Evolutionary conservation across 2,113 vertebrate species (phyloP), one percentile per base, ranked within the genome.

Genomic region (Aptenodytes forsteri): DNA sequence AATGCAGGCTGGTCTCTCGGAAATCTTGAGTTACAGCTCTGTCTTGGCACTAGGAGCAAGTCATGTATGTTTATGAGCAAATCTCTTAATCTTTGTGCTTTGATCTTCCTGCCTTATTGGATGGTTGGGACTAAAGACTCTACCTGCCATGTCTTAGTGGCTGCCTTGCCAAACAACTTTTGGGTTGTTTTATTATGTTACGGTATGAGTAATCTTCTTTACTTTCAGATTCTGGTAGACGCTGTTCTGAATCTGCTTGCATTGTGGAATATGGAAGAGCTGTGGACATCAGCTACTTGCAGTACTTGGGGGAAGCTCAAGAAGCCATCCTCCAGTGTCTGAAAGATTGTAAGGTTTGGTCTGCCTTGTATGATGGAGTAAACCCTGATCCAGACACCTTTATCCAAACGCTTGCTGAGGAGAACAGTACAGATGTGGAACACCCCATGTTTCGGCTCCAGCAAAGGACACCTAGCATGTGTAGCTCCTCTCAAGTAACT

Each of bases 241-340:
- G 54, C 3, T 91, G 85, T 87, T 96, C 96, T 5, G 98, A 98
- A 2, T 98, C 99, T 34, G 97, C 98, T 73, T 99, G 99, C 97
- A 99, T 99, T 84, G 99, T 99, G 78, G 99, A 99, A 78, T 99
- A 95, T 2, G 99, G 99, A 93, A 98, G 98, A 67, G 94, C 98
- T 91, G 96, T 99, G 97, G 99, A 99, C 83, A 98, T 99, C 97
- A 99, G 99, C 96, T 99, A 99, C 94, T 98, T 99, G 76, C 99
- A 99, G 96, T 99, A 99, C 96, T 98, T 99, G 78, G 98, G 98
- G 34, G 99, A 99, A 77, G 99, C 99, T 78, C 99, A 98, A 78
- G 96, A 98, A 83, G 97, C 98, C 95, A 99, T 99, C 73, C 97
- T 98, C 40, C 96, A 83, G 86, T 99, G 99, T 94, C 98, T 99